A percentile compares a stretch with the other conserved stretches of the same genome.
Evolutionary conservation across 2,888 invertebrate genomes (phyloP).

Genomic region (Xestia rhomboidea): DNA sequence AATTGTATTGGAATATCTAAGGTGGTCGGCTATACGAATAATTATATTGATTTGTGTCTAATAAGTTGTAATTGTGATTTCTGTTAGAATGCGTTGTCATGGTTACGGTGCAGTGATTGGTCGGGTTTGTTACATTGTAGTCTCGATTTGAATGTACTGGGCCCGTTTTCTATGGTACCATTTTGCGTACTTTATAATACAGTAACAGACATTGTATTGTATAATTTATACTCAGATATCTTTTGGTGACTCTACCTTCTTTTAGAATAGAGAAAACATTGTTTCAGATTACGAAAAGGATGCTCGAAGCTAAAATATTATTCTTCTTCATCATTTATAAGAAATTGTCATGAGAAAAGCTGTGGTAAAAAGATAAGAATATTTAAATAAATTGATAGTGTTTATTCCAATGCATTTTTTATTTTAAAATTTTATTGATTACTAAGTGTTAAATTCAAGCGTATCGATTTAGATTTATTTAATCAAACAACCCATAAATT

Average conservation of each 20-base stretch:
- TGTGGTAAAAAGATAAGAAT: not conserved
- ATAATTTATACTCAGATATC: not conserved
- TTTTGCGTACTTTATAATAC: constrained; percentile 14
- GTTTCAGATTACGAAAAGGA: not conserved
- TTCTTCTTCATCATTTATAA: not conserved
- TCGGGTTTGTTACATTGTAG: constrained; percentile 38
- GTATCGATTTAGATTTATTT: constrained; percentile 55
- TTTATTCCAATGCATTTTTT: constrained; percentile 27
- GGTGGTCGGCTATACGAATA: constrained; percentile 41
- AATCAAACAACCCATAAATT: constrained; percentile 57
- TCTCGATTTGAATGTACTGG: constrained; percentile 4
- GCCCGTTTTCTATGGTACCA: constrained; percentile 2
- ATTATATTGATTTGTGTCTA: constrained; percentile 52
- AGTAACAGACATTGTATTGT: not conserved
- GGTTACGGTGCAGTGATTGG: constrained; percentile 33
- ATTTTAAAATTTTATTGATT: constrained; percentile 39
- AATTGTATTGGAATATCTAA: constrained; percentile 28
- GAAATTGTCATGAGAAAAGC: not conserved
- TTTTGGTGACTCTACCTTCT: not conserved
- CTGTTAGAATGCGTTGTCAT: constrained; percentile 44
- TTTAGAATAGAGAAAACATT: not conserved
- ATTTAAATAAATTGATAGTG: constrained; percentile 11
- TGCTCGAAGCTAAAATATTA: not conserved
- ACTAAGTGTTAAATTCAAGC: constrained; percentile 40
- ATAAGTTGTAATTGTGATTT: constrained; percentile 57